Percentiles rank a stretch among this genome's conserved stretches.
Evolutionary conservation across 2,888 invertebrate species (phyloP).

Genomic region (Icerya purchasi): DNA sequence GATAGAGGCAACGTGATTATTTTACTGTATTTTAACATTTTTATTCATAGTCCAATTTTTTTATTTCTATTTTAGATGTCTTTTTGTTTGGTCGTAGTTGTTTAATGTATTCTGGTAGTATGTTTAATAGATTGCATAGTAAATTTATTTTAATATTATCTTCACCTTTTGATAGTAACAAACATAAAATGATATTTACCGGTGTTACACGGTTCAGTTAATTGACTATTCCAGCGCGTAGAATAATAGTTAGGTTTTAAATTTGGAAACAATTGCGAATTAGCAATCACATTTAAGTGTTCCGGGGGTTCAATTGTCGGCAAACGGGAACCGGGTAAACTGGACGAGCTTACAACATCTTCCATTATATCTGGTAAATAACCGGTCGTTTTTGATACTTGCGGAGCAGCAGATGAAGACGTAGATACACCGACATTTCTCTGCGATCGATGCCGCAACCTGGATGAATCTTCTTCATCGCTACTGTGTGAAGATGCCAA

Average conservation of each 20-base stretch:
- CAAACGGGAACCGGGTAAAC: constrained; percentile 21
- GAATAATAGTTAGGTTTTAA: constrained; percentile 35
- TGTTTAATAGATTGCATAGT: too few relatives aligned
- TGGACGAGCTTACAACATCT: constrained; percentile 26
- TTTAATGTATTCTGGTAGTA: too few relatives aligned
- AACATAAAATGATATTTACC: too few relatives aligned
- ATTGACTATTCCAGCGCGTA: constrained; percentile 39
- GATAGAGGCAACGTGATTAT: too few relatives aligned
- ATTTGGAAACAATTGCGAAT: constrained; percentile 44
- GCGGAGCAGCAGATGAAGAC: constrained; percentile 5
- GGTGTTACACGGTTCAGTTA: constrained; percentile 11
- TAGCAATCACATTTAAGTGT: constrained; percentile 38
- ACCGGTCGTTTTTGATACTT: constrained; percentile 21
- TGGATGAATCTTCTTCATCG: constrained; percentile 47
- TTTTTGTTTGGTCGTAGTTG: too few relatives aligned
- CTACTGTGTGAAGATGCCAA: constrained; percentile 89
- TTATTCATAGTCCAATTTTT: too few relatives aligned
- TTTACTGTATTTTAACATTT: too few relatives aligned
- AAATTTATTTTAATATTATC: too few relatives aligned
- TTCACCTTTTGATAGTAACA: too few relatives aligned
- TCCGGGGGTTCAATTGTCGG: constrained; percentile 32
- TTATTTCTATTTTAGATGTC: too few relatives aligned
- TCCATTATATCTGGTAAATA: constrained; percentile 39
- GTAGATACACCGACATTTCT: constrained; percentile 9
- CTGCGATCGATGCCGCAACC: constrained; percentile 16